Base-by-base conservation (phyloP, 2,113 vertebrate species). In the Etia nguti region DNA sequence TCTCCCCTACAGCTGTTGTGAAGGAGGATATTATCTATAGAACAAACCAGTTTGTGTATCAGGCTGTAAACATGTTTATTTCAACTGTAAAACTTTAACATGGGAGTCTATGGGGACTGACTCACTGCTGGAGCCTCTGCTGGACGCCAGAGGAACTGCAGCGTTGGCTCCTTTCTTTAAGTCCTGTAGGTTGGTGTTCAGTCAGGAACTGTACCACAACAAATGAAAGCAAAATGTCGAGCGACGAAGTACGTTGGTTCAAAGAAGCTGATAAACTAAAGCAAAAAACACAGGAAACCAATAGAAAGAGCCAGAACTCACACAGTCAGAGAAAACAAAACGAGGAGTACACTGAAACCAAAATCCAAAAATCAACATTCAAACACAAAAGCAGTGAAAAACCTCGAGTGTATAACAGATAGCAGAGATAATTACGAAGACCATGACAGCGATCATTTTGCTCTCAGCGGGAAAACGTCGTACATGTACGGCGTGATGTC, bases 221-320 rank as follows among this genome's bases (percentile, higher is more conserved):
- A 20, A 75, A 18, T 46, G 2, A 73, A 26, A 46, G 22, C 13
- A 73, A 73, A 26, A 10, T 24, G 36, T 43, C 22, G n/a, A 6
- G 13, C 8, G n/a, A 41, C 2, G 62, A 38, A 1, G 6, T 36
- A 43, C 0, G 36, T 43, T 0, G 62, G 36, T 12, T 41, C 0
- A 70, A 41, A 70, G 36, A 70, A 41, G 34, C 62, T 36, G 31
- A 65, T 0, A 36, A 62, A 2, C 59, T 36, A 62, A 62, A 62
- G 59, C 18, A 62, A 8, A 73, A 43, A 46, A 6, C 68, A 26
- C 3, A 4, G 48, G 7, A 22, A 3, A 43, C 22, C 68, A 73
- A 73, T 4, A 26, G 38, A 16, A 73, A 43, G 36, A 70, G 31
- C 5, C 38, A 2, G 41, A 73, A 73, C 4, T 48, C 15, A 48